Conservation (phyloP, 2,888 invertebrate species). For the Ischnus inquisitorius region DNA sequence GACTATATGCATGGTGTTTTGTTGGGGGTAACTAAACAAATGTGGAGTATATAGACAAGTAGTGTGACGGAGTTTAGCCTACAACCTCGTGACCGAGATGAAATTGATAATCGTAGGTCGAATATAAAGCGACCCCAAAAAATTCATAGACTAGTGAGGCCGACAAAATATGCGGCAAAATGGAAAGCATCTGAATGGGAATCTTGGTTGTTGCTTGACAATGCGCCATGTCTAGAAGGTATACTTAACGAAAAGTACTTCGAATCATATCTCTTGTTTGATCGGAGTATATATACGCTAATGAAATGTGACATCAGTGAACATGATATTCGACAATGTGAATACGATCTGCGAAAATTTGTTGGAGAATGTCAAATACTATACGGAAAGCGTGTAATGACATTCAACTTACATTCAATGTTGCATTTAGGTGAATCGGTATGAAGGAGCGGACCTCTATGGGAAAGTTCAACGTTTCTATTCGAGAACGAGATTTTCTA, state of each 20-base stretch:
- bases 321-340: slow-evolving; percentile 31
- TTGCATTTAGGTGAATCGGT: slow-evolving; percentile 50
- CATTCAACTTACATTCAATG: slow-evolving; percentile 58
- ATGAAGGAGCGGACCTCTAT: slow-evolving; percentile 55
- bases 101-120: slow-evolving; percentile 33
- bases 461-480: slow-evolving; percentile 55
- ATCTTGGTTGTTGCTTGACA: slow-evolving; percentile 42
- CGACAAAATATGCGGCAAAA: slow-evolving; percentile 16
- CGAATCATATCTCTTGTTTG: slow-evolving; percentile 37
- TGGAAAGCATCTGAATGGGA: slow-evolving; percentile 56
- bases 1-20: slow-evolving; percentile 63
- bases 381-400: slow-evolving; percentile 48
- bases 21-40: slow-evolving; percentile 55
- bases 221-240: slow-evolving; percentile 47
- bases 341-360: slow-evolving; percentile 49
- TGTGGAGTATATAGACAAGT: slow-evolving; percentile 45
- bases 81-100: not conserved
- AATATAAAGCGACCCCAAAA: slow-evolving; percentile 43
- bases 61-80: not conserved
- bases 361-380: slow-evolving; percentile 58
- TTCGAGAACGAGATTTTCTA: slow-evolving; percentile 59
- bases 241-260: slow-evolving; percentile 42
- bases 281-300: slow-evolving; percentile 30
- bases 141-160: slow-evolving; percentile 30
- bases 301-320: slow-evolving; percentile 37